A percentile compares a stretch with the other conserved stretches of the same genome.
These are phyloP conservation scores for Drosophila lini DNA, from an alignment of 1,140 invertebrate species.

Conservation along the genomic window DNA sequence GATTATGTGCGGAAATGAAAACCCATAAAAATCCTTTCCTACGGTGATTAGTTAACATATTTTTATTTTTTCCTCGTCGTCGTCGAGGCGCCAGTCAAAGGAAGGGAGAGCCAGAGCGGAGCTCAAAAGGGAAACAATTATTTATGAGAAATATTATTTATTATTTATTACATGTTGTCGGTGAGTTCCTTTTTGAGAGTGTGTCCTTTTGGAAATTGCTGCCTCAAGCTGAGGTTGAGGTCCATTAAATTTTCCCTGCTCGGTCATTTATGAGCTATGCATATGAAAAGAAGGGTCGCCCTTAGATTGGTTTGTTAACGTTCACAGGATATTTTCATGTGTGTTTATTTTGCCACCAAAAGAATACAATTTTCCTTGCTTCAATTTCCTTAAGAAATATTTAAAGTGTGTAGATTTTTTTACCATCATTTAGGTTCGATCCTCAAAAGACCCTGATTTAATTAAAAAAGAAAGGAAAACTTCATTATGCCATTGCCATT, in stretches of 20 bases:
- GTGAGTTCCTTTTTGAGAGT: conserved; percentile 26
- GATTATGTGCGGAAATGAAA: conserved; percentile 83
- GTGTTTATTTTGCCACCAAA: conserved; percentile 9
- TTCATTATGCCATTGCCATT: conserved; percentile 34
- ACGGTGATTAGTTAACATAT: conserved; percentile 84
- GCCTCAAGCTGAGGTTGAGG: conserved; percentile 58
- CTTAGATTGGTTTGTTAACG: conserved; percentile 37
- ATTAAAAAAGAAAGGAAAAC: conserved; percentile 22
- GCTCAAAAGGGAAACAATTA: conserved; percentile 75
- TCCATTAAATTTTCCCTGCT: conserved; percentile 67
- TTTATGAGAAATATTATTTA: conserved; percentile 84
- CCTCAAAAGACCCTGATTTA: conserved; percentile 6
- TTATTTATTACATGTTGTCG: conserved; percentile 69
- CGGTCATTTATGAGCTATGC: conserved; percentile 67
- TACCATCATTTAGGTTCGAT: not conserved
- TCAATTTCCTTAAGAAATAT: not conserved
- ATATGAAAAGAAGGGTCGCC: conserved; percentile 62
- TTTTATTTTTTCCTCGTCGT: conserved; percentile 52
- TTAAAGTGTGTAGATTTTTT: not conserved
- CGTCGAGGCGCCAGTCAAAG: conserved; percentile 30
- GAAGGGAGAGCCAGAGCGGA: not conserved
- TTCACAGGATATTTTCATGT: conserved; percentile 26
- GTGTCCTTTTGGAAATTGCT: conserved; percentile 37
- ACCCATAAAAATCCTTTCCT: conserved; percentile 84
- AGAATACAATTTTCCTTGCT: not conserved